Evolutionary conservation across 2,888 invertebrate species (phyloP).

Genomic region (Ochropleura leucogaster): DNA sequence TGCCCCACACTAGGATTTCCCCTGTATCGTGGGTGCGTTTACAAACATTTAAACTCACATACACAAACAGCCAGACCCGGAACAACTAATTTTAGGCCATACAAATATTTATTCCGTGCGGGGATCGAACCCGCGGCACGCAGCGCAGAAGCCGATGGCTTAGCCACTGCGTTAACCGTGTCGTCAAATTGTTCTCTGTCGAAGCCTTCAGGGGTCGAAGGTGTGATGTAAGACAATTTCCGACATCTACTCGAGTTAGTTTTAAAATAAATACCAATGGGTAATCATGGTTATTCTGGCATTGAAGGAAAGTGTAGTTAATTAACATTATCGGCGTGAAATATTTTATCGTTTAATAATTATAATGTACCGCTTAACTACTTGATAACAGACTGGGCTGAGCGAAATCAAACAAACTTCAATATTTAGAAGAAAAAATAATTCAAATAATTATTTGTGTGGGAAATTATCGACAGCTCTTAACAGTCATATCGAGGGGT

Average conservation of each 20-base stretch:
- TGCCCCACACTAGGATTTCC: no score
- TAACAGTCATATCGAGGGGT: no score
- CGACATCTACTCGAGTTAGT: not conserved
- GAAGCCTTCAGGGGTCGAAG: not conserved
- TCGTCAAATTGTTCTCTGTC: not conserved
- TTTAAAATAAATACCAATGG: not conserved
- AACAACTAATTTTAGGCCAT: no score
- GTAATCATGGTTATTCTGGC: not conserved
- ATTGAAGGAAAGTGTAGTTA: slow-evolving; percentile 7
- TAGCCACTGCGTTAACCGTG: no score
- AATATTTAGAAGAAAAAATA: not conserved
- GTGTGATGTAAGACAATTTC: not conserved
- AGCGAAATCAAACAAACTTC: not conserved
- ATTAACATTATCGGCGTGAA: slow-evolving; percentile 44
- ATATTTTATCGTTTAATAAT: slow-evolving; percentile 29
- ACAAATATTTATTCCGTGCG: no score
- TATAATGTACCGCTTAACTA: slow-evolving; percentile 44
- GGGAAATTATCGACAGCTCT: no score
- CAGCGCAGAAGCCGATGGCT: no score
- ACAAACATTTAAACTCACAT: no score
- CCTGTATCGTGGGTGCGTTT: no score
- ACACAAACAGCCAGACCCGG: no score
- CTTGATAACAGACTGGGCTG: slow-evolving; percentile 40
- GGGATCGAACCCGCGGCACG: no score
- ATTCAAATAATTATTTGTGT: no score